These are phyloP conservation scores for Eupithecia exiguata DNA, from an alignment of 2,888 invertebrate species.

Conservation along the genomic window DNA sequence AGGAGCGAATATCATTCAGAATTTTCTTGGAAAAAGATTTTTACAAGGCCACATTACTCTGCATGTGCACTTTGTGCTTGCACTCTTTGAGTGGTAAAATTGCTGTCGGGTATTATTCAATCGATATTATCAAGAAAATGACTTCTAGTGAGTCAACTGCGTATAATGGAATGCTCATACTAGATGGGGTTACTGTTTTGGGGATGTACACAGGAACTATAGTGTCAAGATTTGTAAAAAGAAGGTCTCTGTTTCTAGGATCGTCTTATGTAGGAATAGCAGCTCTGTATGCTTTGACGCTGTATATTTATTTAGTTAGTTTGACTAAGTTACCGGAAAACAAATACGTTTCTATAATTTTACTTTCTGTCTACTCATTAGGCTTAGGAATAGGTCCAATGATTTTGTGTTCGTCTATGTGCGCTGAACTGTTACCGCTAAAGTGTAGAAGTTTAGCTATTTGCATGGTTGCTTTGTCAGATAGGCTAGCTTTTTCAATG, in stretches of 20 bases:
- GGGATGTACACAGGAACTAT: conserved; percentile 49
- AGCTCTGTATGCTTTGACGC: background rate
- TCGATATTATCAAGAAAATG: conserved; percentile 55
- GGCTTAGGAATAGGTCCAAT: conserved; percentile 1
- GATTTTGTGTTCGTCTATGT: conserved; percentile 4
- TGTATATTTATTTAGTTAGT: conserved; percentile 12
- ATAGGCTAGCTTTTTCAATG: background rate
- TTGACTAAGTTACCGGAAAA: background rate
- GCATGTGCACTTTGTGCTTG: background rate
- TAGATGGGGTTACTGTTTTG: conserved; percentile 57
- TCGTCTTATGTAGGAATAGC: conserved; percentile 2
- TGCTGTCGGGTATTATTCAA: background rate
- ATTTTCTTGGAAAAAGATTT: background rate
- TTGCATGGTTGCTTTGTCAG: background rate
- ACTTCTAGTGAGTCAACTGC: conserved; percentile 50
- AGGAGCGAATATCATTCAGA: background rate
- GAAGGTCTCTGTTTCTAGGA: conserved; percentile 3
- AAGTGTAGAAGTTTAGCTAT: conserved; percentile 2
- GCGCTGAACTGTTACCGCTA: conserved; percentile 9
- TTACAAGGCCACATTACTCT: conserved; percentile 7
- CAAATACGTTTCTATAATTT: background rate
- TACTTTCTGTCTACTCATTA: conserved; percentile 7
- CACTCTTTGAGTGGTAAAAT: conserved; percentile 23
- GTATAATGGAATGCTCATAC: conserved; percentile 53
- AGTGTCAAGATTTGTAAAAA: conserved; percentile 44